phyloP scores from a whole-genome alignment of 2,888 invertebrate genomes.

The Morpho achilles region DNA sequence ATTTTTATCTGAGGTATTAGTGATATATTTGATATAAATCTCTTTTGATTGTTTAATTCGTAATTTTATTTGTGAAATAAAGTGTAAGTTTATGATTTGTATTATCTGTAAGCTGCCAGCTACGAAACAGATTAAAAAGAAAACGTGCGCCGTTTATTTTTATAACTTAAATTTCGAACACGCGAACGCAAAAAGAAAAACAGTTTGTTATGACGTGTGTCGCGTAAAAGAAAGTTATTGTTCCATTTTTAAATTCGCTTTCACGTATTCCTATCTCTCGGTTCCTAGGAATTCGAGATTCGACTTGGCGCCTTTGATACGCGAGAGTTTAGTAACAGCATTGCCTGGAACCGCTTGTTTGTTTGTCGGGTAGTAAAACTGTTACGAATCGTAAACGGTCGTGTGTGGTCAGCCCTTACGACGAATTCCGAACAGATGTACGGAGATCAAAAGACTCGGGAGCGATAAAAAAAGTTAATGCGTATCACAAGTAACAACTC shows the following conservation, averaged over 20 bases:
- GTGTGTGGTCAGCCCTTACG: constrained; percentile 79
- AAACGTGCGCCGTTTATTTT: constrained; percentile 1
- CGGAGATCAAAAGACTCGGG: constrained; percentile 67
- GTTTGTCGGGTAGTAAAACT: constrained; percentile 74
- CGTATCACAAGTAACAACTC: constrained; percentile 67
- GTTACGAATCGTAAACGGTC: constrained; percentile 73
- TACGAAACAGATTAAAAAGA: constrained; percentile 2
- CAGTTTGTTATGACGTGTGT: constrained; percentile 31
- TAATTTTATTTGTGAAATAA: no score
- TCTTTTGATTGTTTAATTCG: no score
- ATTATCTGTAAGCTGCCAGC: constrained; percentile 1
- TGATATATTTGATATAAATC: no score
- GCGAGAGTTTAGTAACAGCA: constrained; percentile 54
- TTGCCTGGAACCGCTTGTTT: constrained; percentile 73
- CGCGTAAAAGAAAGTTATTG: constrained; percentile 29
- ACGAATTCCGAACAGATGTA: constrained; percentile 75
- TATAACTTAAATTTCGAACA: constrained; percentile 14
- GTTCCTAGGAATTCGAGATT: constrained; percentile 63
- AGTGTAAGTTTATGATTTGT: not conserved
- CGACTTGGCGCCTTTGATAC: constrained; percentile 67
- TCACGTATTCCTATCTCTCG: constrained; percentile 23
- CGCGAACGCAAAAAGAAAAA: constrained; percentile 14
- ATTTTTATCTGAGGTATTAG: constrained; percentile 3
- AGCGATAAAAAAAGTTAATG: constrained; percentile 73
- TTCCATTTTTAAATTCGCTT: constrained; percentile 28